phyloP scores from a whole-genome alignment of 2,113 vertebrate genomes.

The Xiphophorus couchianus region DNA sequence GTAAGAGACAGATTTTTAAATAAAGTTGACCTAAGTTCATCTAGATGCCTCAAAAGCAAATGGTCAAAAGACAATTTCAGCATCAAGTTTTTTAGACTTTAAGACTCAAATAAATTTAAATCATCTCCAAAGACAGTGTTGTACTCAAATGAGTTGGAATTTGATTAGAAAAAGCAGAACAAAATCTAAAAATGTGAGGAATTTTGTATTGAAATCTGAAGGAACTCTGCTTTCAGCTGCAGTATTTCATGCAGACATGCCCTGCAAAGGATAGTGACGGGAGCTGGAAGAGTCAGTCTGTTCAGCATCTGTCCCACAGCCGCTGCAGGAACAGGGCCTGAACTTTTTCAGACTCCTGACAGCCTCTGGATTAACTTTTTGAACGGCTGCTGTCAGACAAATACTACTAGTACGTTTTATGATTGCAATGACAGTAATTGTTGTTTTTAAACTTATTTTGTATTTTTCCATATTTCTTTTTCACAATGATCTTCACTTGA shows the following conservation, averaged over 20 bases:
- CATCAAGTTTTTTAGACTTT: background rate
- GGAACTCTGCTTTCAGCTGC: background rate
- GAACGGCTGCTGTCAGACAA: background rate
- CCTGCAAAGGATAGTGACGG: background rate
- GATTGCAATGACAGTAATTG: too few relatives aligned
- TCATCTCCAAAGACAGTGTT: background rate
- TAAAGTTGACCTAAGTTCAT: too few relatives aligned
- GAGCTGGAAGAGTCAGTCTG: background rate
- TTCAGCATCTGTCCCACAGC: too few relatives aligned
- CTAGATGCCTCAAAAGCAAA: background rate
- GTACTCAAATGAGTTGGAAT: background rate
- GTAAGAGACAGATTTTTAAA: too few relatives aligned
- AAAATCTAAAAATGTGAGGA: background rate
- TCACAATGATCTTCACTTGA: too few relatives aligned
- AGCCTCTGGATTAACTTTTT: background rate
- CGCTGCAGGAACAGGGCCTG: too few relatives aligned
- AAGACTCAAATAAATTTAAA: background rate
- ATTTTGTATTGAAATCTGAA: background rate
- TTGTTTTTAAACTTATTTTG: background rate
- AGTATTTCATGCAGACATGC: background rate
- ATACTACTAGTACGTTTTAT: background rate
- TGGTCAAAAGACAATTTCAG: background rate
- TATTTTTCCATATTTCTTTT: background rate
- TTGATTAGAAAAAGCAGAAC: background rate
- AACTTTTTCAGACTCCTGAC: background rate